Evolutionary conservation across 2,113 vertebrate genomes (phyloP).

Genomic region (Coracopsis vasa): DNA sequence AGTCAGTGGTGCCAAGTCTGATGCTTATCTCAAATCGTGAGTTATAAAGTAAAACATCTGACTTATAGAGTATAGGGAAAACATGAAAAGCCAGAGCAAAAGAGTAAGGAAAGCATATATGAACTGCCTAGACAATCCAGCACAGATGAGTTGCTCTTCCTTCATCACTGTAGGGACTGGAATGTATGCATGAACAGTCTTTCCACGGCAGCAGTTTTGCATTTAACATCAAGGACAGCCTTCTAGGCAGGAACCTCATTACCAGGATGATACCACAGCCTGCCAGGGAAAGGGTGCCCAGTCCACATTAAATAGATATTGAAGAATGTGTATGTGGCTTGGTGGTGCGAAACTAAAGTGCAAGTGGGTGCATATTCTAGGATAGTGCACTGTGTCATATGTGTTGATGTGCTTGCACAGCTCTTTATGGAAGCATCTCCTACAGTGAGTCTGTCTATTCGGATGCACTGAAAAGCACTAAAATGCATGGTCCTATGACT

Average conservation of each 20-base stretch:
- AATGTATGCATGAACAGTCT: background rate
- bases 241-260: background rate
- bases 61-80: background rate
- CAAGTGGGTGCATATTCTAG: background rate
- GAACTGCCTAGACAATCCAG: background rate
- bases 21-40: rapidly evolving
- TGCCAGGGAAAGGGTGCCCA: background rate
- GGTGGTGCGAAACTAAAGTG: background rate
- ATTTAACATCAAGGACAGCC: background rate
- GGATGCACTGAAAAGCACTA: background rate
- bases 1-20: background rate
- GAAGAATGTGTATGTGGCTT: background rate
- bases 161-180: rapidly evolving
- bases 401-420: background rate
- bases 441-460: background rate
- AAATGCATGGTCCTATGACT: background rate
- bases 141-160: background rate
- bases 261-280: background rate
- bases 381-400: background rate
- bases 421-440: background rate
- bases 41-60: background rate
- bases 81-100: background rate
- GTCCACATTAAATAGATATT: background rate
- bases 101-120: background rate
- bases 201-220: background rate